Evolutionary conservation across 2,888 invertebrate species (phyloP).

Genomic region (Merodon equestris): DNA sequence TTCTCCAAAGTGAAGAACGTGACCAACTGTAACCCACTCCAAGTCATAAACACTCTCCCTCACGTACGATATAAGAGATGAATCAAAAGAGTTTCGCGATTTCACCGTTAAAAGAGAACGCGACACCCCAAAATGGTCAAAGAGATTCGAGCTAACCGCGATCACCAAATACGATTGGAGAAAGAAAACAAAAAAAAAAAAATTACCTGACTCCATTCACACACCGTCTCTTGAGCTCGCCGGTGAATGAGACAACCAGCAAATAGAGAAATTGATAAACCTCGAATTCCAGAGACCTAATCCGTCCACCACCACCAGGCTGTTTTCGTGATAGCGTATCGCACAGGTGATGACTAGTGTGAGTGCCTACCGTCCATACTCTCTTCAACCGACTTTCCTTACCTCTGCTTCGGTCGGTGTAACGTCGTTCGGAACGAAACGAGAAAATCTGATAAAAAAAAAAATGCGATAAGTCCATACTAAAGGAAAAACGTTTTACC

Average conservation of each 20-base stretch:
- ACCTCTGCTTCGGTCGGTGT: constrained; percentile 12
- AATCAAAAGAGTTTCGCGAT: constrained; percentile 39
- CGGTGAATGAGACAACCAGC: constrained; percentile 46
- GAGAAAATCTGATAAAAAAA: background rate
- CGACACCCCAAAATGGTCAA: constrained; percentile 33
- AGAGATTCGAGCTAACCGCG: constrained; percentile 30
- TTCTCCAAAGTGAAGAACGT: constrained; percentile 21
- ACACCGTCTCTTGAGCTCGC: constrained; percentile 16
- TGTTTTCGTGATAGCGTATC: too few relatives aligned
- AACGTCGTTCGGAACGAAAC: too few relatives aligned
- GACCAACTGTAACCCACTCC: constrained; percentile 24
- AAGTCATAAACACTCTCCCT: constrained; percentile 38
- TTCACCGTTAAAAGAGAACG: constrained; percentile 61
- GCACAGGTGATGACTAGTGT: too few relatives aligned
- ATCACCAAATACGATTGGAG: constrained; percentile 4
- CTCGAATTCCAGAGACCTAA: too few relatives aligned
- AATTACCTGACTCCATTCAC: constrained; percentile 34
- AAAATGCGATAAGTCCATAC: constrained; percentile 20
- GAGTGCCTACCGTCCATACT: constrained; percentile 14
- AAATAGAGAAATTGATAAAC: constrained; percentile 37
- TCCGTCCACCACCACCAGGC: too few relatives aligned
- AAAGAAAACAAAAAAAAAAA: background rate
- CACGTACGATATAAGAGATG: constrained; percentile 39
- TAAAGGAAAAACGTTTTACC: constrained; percentile 32
- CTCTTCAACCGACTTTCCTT: constrained; percentile 56